Conservation (phyloP, 2,888 invertebrate genomes). For the Terebella lapidaria region DNA sequence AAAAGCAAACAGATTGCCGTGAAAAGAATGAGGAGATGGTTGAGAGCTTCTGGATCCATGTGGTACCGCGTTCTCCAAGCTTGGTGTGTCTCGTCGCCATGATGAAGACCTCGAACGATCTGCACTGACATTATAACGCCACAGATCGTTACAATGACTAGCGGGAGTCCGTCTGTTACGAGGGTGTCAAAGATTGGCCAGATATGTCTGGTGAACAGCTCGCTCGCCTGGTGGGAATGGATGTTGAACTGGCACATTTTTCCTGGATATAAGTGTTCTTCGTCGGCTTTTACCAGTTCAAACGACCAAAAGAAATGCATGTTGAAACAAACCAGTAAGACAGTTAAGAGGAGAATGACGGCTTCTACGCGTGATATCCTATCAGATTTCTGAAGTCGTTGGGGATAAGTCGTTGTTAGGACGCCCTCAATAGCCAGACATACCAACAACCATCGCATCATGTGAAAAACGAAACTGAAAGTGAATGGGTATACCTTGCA, state of each 20-base stretch:
- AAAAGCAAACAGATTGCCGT: slow-evolving; percentile 12
- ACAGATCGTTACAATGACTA: slow-evolving; percentile 26
- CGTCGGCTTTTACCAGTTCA: too few relatives aligned
- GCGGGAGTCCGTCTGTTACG: slow-evolving; percentile 34
- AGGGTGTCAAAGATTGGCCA: slow-evolving; percentile 38
- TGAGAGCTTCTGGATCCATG: slow-evolving; percentile 12
- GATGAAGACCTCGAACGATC: slow-evolving; percentile 7
- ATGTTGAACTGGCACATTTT: slow-evolving; percentile 20
- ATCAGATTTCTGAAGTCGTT: slow-evolving; percentile 16
- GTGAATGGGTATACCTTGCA: slow-evolving; percentile 47
- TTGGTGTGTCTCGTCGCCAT: slow-evolving; percentile 11
- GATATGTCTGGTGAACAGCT: slow-evolving; percentile 32
- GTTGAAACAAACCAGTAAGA: slow-evolving; percentile 44
- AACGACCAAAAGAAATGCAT: slow-evolving; percentile 50
- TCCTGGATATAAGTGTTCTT: too few relatives aligned
- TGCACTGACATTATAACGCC: slow-evolving; percentile 11
- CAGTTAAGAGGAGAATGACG: slow-evolving; percentile 39
- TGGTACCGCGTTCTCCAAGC: slow-evolving; percentile 14
- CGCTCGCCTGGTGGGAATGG: slow-evolving; percentile 16
- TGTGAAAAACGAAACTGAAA: slow-evolving; percentile 35
- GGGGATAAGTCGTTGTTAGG: slow-evolving; percentile 29
- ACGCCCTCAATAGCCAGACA: slow-evolving; percentile 38
- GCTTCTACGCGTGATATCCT: slow-evolving; percentile 40
- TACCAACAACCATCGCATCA: slow-evolving; percentile 43
- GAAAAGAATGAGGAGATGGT: slow-evolving; percentile 19